A percentile compares a stretch with the other conserved stretches of the same genome.
Conservation (phyloP, 2,797 vertebrate species). For the Hylomyscus alleni region DNA sequence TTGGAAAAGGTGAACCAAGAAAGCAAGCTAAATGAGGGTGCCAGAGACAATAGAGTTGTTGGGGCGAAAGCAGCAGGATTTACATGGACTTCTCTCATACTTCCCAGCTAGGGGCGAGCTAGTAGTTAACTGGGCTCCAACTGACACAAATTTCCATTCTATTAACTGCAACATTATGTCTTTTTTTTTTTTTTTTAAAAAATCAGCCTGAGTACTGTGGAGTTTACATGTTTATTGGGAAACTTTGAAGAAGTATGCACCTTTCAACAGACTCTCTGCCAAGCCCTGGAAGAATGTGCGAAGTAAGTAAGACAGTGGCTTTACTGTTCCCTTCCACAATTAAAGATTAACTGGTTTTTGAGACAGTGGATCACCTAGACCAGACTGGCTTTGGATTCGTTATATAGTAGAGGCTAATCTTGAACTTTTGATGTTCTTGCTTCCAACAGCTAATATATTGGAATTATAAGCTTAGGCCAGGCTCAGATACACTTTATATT, state of each 20-base stretch:
- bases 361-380: background rate
- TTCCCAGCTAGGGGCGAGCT: constrained; percentile 12
- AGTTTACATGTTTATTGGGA: constrained; percentile 93
- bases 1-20: constrained; percentile 51
- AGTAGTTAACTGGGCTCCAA: background rate
- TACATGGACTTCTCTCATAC: constrained; percentile 11
- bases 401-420: background rate
- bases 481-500: background rate
- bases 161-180: background rate
- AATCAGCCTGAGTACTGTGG: constrained; percentile 92
- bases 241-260: constrained; percentile 97
- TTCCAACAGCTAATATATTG: background rate
- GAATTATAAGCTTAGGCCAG: background rate
- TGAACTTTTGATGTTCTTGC: background rate
- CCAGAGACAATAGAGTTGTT: background rate
- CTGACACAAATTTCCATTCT: constrained; percentile 16
- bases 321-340: constrained; percentile 11
- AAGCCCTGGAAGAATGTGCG: constrained; percentile 95
- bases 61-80: background rate
- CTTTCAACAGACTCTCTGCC: constrained; percentile 96
- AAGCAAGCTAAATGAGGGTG: constrained; percentile 36
- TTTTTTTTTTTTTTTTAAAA: constrained; percentile 68
- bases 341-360: background rate
- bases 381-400: background rate
- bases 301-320: constrained; percentile 91